phyloP scores from a whole-genome alignment of 2,888 invertebrate genomes.

The Anthrax anthrax region DNA sequence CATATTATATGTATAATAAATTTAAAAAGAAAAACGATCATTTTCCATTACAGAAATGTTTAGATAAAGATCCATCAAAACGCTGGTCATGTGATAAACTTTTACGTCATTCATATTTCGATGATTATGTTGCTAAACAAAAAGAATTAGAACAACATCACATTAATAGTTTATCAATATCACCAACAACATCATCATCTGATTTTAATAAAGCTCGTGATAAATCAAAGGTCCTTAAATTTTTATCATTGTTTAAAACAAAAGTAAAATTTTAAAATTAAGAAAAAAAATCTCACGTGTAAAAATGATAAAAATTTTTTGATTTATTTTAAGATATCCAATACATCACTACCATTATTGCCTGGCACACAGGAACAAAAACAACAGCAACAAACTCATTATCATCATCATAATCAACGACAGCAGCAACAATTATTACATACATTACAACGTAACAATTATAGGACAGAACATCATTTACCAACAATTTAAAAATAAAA shows the following conservation, averaged over 20 bases:
- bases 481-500: conserved; percentile 24
- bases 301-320: no score
- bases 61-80: conserved; percentile 86
- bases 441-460: conserved; percentile 15
- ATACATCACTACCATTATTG: conserved; percentile 33
- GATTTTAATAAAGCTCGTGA: conserved; percentile 35
- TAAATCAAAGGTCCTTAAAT: conserved; percentile 41
- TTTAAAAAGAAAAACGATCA: no score
- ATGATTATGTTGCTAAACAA: conserved; percentile 69
- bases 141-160: conserved; percentile 44
- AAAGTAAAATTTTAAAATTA: conserved; percentile 7
- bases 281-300: conserved; percentile 13
- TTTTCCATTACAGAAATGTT: conserved; percentile 59
- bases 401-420: no score
- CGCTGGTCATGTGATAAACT: conserved; percentile 88
- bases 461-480: conserved; percentile 33
- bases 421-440: no score
- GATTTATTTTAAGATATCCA: conserved; percentile 27
- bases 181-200: neutral
- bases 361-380: conserved; percentile 29
- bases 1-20: no score
- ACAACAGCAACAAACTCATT: conserved; percentile 13
- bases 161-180: conserved; percentile 24
- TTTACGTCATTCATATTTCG: conserved; percentile 80
- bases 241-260: conserved; percentile 13